Evolutionary conservation across 2,797 vertebrate species (phyloP), one percentile per base, ranked within the genome.

Genomic region (Hoplostethus atlanticus): DNA sequence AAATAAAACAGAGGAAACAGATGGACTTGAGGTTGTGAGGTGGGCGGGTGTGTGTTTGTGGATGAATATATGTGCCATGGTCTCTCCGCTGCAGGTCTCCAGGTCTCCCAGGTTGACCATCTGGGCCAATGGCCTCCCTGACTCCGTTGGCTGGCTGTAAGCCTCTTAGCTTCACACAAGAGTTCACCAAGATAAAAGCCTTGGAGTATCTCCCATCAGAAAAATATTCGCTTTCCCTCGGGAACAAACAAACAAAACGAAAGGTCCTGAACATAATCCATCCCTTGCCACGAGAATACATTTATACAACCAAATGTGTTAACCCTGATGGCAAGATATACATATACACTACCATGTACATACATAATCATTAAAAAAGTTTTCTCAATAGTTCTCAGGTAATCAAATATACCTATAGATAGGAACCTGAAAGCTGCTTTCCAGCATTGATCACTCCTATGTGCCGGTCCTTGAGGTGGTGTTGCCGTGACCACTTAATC

Each of bases 271-370:
- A 79, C 82, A 78, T 80, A 63, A 87, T 84, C 77, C 59, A 17
- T 76, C 83, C 76, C 73, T 88, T 86, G 85, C 85, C 87, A 86
- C 72, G 76, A 91, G 80, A 89, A 91, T 87, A 93, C 88, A 86
- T 91, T 87, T 85, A 88, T 91, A 89, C 82, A 93, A 93, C 86
- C 89, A 93, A 94, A 94, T 91, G 84, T 84, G 83, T 91, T 91
- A 84, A 94, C 92, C 94, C 94, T 94, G 93, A 94, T 94, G 93
- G 92, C 93, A 93, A 94, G 91, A 93, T 93, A 92, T 92, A 94
- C 93, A 94, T 91, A 92, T 90, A 92, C 87, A 93, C 89, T 91
- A 92, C 82, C 89, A 92, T 88, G 84, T 92, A 92, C 88, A 89
- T 86, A 92, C 84, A 85, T 79, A 76, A 80, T 87, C 76, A 65